These are phyloP conservation scores for Neoitamus cyanurus DNA, from an alignment of 2,888 invertebrate species.

Conservation along the genomic window DNA sequence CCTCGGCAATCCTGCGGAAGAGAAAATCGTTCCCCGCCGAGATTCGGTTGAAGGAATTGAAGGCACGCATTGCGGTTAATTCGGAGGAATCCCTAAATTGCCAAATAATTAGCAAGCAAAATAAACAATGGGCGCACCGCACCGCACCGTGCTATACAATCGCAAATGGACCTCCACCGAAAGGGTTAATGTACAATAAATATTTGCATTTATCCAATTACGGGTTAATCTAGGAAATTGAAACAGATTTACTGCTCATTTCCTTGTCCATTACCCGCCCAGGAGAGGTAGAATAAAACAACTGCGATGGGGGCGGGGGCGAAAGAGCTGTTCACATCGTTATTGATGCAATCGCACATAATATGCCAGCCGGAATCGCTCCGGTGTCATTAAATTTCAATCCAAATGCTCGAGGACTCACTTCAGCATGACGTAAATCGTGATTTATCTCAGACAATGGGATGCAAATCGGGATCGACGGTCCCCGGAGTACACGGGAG, in stretches of 20 bases:
- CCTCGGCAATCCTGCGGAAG: neutral
- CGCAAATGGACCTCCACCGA: conserved; percentile 4
- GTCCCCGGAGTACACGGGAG: neutral
- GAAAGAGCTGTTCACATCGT: conserved; percentile 21
- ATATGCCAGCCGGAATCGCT: conserved; percentile 1
- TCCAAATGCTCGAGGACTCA: conserved; percentile 54
- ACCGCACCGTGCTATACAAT: neutral
- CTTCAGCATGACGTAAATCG: conserved; percentile 62
- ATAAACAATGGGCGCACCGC: conserved; percentile 9
- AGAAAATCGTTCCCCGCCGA: neutral
- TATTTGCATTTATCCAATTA: conserved; percentile 49
- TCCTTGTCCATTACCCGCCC: neutral
- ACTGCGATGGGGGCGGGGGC: neutral
- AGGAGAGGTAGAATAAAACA: neutral
- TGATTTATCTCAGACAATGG: conserved; percentile 65
- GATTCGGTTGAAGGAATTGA: neutral
- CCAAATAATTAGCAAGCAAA: conserved; percentile 20
- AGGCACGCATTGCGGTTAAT: neutral
- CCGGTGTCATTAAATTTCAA: conserved; percentile 39
- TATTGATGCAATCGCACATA: conserved; percentile 37
- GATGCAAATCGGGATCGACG: conserved; percentile 58
- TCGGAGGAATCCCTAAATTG: neutral
- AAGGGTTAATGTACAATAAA: conserved; percentile 51
- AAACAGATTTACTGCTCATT: conserved; percentile 18
- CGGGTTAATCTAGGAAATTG: conserved; percentile 47